Base-by-base conservation (phyloP, 2,797 vertebrate genomes). In the Carapus acus region DNA sequence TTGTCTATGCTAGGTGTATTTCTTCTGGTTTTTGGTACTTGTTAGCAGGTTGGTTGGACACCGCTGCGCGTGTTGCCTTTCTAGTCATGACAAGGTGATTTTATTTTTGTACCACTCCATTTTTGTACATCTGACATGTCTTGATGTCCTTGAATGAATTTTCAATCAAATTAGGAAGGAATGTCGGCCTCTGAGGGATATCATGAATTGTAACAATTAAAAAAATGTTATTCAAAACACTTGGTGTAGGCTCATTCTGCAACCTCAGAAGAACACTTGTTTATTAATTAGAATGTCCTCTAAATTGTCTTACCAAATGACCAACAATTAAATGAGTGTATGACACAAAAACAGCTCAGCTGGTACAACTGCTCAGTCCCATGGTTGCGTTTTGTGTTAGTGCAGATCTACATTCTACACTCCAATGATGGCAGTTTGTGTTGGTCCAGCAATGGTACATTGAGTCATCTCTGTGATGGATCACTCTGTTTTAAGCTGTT, bases 31-130 rank as follows among this genome's bases (percentile, higher is more conserved):
- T 18, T 41, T 62, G 66, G 63, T 76, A 67, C 63, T 64, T 54
- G 59, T 20, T 4, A 16, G 47, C 43, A 56, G 12, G 47, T 36
- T 41, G 49, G 50, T 68, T 54, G 59, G 50, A 56, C 41, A 49
- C 64, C 49, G 8, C 27, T 49, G 46, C 51, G 46, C 71, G 50
- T 38, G 46, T 54, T 53, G 65, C 62, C 69, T 77, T 70, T 78
- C 71, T 52, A n/a, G 75, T 81, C 82, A 82, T 67, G 80, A 85
- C 60, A 60, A 49, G 53, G 66, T 75, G 70, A 73, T 74, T 77
- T 78, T 54, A 23, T 66, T 66, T 74, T 65, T 51, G 54, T 52
- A 66, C 57, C 52, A 76, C 51, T 62, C 67, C 13, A 60, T 76
- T 72, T 78, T 69, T 77, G 60, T 82, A 78, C 65, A 63, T 78